Base-by-base conservation (phyloP, 2,797 vertebrate species). In the Xenentodon cancila region DNA sequence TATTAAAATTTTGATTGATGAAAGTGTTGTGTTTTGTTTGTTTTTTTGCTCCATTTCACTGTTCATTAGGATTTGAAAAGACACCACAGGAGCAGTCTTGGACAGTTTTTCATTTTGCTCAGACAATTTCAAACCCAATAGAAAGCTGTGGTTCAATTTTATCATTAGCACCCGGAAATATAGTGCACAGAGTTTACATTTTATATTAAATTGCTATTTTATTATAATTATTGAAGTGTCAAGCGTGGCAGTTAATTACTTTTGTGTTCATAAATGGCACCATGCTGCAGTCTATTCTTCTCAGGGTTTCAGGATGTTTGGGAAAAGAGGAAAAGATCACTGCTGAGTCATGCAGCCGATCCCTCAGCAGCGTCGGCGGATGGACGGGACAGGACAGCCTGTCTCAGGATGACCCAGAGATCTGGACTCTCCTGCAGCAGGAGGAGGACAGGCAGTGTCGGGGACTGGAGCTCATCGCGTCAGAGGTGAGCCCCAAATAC, bases 391-490 rank as follows among this genome's bases (percentile, higher is more conserved):
- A 93, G 85, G 96, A 98, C 74, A 95, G 88, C 42, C 88, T 98
- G 77, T 93, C 93, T 0, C 89, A 94, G 73, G 95, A 95, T 0
- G 96, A 98, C 79, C 94, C 94, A 0, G 95, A 98, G 82, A 91
- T 98, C 81, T 97, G 96, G 95, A 80, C 79, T 5, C 93, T 97
- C 64, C 86, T 98, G 37, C 93, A 85, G 91, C 93, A 91, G 74
- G 95, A 97, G 90, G 97, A 98, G 79, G 95, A 97, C 77, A 87
- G 96, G 25, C 96, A 97, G 85, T 94, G 95, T 78, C 92, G 95
- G 0, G 96, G 96, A 3, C 92, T 97, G 84, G 96, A 97, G 85
- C 95, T 98, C 82, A 97, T 97, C 0, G 95, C 96, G 30, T 97
- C 96, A 0, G 96, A 96, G 95, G 96, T 97, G 90, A 94, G 82